These are phyloP conservation scores for Mechanitis mazaeus DNA, from an alignment of 2,888 invertebrate genomes.

Conservation along the genomic window DNA sequence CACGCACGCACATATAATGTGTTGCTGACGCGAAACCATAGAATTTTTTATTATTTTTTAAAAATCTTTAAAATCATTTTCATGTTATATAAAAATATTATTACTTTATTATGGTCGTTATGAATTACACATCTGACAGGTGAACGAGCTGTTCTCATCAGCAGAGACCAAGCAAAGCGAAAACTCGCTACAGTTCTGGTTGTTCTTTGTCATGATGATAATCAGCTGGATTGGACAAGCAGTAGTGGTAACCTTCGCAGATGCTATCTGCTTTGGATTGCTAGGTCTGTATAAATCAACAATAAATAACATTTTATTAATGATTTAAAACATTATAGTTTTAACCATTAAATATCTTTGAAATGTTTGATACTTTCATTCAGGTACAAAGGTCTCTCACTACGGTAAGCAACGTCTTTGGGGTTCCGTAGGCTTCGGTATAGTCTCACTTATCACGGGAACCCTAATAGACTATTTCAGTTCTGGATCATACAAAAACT, in stretches of 20 bases:
- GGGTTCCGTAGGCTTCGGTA: slow-evolving; percentile 92
- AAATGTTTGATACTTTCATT: not conserved
- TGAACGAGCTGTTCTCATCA: slow-evolving; percentile 68
- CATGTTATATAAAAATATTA: not conserved
- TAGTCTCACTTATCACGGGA: slow-evolving; percentile 85
- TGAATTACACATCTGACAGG: slow-evolving; percentile 32
- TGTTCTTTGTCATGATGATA: slow-evolving; percentile 85
- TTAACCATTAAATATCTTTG: too few species aligned
- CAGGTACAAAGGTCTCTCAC: slow-evolving; percentile 82
- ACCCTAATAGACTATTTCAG: slow-evolving; percentile 86
- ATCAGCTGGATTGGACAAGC: slow-evolving; percentile 90
- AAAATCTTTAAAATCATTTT: too few species aligned
- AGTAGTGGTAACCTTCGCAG: slow-evolving; percentile 90
- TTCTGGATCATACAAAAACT: slow-evolving; percentile 82
- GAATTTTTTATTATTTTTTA: too few species aligned
- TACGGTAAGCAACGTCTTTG: slow-evolving; percentile 92
- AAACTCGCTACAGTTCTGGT: slow-evolving; percentile 82
- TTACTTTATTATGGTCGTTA: not conserved
- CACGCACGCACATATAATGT: too few species aligned
- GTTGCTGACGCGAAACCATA: too few species aligned
- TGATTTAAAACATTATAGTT: not conserved
- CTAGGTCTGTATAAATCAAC: slow-evolving; percentile 75
- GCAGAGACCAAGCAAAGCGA: slow-evolving; percentile 41
- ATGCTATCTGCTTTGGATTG: slow-evolving; percentile 91
- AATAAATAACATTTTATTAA: not conserved